Evolutionary conservation across 2,113 vertebrate species (phyloP).

Genomic region (Peromyscus polionotus): DNA sequence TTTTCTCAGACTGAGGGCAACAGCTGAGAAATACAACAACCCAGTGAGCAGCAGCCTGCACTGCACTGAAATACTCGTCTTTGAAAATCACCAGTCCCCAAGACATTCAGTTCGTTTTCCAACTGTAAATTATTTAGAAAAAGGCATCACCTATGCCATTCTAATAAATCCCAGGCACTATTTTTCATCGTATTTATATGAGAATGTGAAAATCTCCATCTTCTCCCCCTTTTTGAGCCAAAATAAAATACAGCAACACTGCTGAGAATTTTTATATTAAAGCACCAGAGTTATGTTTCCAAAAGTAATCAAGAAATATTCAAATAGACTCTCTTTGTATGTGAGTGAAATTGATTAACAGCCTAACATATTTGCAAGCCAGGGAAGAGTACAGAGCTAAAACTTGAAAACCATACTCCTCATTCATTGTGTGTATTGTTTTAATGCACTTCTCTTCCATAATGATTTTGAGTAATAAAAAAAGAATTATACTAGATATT

Average conservation of each 20-base stretch:
- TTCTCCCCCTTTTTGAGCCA: conserved; percentile 23
- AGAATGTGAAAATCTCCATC: conserved; percentile 62
- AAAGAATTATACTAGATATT: conserved; percentile 59
- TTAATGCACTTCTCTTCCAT: conserved; percentile 50
- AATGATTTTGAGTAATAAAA: conserved; percentile 69
- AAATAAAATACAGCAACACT: conserved; percentile 68
- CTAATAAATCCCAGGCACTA: conserved; percentile 63
- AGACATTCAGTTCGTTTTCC: conserved; percentile 54
- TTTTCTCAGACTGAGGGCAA: conserved; percentile 32
- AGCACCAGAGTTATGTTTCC: conserved; percentile 34
- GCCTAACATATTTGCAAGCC: background rate
- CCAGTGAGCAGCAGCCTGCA: background rate
- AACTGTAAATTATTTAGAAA: conserved; percentile 72
- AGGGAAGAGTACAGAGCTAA: conserved; percentile 26
- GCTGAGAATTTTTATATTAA: conserved; percentile 53
- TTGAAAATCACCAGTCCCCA: conserved; percentile 70
- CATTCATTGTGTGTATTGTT: background rate
- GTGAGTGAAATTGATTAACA: conserved; percentile 31
- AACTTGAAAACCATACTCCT: background rate
- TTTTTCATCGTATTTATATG: conserved; percentile 70
- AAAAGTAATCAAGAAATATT: conserved; percentile 71
- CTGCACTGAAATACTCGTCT: conserved; percentile 62
- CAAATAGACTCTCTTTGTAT: conserved; percentile 40
- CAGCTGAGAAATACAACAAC: conserved; percentile 26
- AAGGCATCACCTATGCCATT: conserved; percentile 57